Conservation (phyloP, 1,140 invertebrate genomes). For the Marisa cornuarietis region DNA sequence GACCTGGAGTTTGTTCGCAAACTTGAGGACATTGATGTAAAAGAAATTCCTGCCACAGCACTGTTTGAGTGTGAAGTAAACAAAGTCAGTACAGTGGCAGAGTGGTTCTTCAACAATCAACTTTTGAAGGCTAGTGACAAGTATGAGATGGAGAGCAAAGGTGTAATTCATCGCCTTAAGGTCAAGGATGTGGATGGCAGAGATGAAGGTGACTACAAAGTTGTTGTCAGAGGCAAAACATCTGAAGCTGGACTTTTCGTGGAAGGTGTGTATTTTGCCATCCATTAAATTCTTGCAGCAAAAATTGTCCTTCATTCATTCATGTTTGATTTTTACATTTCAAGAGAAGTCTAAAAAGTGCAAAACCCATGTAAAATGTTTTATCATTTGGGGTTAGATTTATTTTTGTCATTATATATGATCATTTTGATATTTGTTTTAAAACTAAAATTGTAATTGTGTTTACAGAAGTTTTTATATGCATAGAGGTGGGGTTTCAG, state of each 20-base stretch:
- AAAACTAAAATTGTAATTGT: not conserved
- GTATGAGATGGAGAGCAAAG: conserved; percentile 57
- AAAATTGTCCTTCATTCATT: not conserved
- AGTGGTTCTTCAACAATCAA: conserved; percentile 58
- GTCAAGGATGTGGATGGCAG: conserved; percentile 54
- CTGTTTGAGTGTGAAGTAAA: conserved; percentile 64
- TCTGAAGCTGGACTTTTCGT: conserved; percentile 55
- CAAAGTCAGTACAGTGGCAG: conserved; percentile 48
- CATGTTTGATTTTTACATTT: conserved; percentile 2
- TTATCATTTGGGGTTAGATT: not conserved
- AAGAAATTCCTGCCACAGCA: conserved; percentile 53
- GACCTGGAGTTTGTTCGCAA: conserved; percentile 55
- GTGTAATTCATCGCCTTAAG: conserved; percentile 51
- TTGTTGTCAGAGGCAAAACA: conserved; percentile 52
- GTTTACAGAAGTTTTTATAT: too few relatives aligned
- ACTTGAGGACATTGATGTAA: conserved; percentile 56
- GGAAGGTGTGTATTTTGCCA: conserved; percentile 42
- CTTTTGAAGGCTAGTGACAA: conserved; percentile 51
- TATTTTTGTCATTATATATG: not conserved
- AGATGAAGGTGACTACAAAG: conserved; percentile 59
- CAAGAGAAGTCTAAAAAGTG: not conserved
- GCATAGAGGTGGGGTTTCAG: too few relatives aligned
- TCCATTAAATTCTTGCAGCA: not conserved
- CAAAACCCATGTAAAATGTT: not conserved
- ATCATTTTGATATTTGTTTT: not conserved